Conservation (phyloP, 1,140 invertebrate species). For the Nebria ingens region DNA sequence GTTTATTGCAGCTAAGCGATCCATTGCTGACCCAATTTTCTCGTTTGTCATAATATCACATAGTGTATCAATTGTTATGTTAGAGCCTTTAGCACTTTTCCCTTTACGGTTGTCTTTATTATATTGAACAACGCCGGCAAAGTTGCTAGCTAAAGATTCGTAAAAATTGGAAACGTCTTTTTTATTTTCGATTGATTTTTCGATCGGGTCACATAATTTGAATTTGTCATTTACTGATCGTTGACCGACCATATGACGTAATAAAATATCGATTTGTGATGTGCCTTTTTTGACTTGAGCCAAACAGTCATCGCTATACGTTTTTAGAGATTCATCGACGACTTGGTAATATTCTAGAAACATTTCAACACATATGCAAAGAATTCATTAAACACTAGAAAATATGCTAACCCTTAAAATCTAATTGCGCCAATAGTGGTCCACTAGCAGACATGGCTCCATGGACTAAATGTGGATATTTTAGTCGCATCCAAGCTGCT, state of each 20-base stretch:
- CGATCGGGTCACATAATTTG: constrained; percentile 65
- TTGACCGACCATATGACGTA: constrained; percentile 49
- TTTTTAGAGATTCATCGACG: constrained; percentile 54
- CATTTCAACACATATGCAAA: constrained; percentile 10
- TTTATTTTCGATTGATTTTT: constrained; percentile 45
- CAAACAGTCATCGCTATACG: constrained; percentile 52
- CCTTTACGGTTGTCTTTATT: constrained; percentile 82
- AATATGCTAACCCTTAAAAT: constrained; percentile 62
- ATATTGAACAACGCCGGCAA: constrained; percentile 84
- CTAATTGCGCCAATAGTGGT: constrained; percentile 68
- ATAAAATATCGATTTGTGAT: constrained; percentile 49
- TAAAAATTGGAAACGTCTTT: constrained; percentile 74
- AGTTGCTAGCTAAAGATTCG: constrained; percentile 69
- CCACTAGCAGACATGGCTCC: constrained; percentile 82
- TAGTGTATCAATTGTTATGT: constrained; percentile 67
- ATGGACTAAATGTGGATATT: constrained; percentile 82
- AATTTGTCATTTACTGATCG: constrained; percentile 54
- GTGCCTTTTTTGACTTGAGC: constrained; percentile 51
- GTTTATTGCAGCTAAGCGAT: constrained; percentile 64
- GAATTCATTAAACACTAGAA: background rate
- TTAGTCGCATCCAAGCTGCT: constrained; percentile 79
- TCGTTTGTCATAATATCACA: constrained; percentile 65
- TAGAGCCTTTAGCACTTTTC: constrained; percentile 46
- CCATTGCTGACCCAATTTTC: constrained; percentile 46
- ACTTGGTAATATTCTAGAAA: constrained; percentile 65